Percentiles rank a stretch among this genome's conserved stretches.
These are phyloP conservation scores for Epirrita christyi DNA, from an alignment of 2,888 invertebrate species.

Conservation along the genomic window DNA sequence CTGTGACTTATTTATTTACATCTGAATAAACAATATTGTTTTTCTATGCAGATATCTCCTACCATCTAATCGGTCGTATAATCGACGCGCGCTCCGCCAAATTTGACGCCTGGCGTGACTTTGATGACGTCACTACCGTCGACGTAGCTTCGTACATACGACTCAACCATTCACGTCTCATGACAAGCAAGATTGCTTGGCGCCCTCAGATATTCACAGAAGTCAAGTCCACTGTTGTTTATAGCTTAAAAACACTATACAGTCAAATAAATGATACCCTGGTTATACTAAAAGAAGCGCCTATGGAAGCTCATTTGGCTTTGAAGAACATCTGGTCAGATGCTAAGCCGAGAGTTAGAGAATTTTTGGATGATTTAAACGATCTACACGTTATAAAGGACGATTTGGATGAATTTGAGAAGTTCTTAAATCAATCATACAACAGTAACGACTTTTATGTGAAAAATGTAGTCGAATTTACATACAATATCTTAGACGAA, in stretches of 20 bases:
- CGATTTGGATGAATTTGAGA: constrained; percentile 88
- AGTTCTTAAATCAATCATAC: constrained; percentile 91
- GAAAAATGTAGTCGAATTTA: constrained; percentile 89
- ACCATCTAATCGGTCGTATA: constrained; percentile 90
- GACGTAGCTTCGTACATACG: constrained; percentile 92
- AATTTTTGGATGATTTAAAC: constrained; percentile 90
- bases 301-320: constrained; percentile 88
- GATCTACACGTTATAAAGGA: constrained; percentile 89
- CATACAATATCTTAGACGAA: constrained; percentile 90
- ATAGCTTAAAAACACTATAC: constrained; percentile 68
- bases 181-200: constrained; percentile 93
- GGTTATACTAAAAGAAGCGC: constrained; percentile 76
- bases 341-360: constrained; percentile 88
- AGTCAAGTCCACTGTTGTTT: constrained; percentile 64
- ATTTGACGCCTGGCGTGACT: constrained; percentile 92
- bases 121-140: constrained; percentile 90
- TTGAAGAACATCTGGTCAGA: constrained; percentile 90
- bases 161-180: constrained; percentile 92
- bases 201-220: constrained; percentile 88
- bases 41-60: constrained; percentile 67
- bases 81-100: constrained; percentile 91
- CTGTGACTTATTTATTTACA: no score
- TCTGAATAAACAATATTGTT: no score
- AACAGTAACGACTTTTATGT: constrained; percentile 93
- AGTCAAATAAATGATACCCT: constrained; percentile 74